Evolutionary conservation across 2,113 vertebrate genomes (phyloP), one percentile per base, ranked within the genome.

Genomic region (Pterocles orientalis): DNA sequence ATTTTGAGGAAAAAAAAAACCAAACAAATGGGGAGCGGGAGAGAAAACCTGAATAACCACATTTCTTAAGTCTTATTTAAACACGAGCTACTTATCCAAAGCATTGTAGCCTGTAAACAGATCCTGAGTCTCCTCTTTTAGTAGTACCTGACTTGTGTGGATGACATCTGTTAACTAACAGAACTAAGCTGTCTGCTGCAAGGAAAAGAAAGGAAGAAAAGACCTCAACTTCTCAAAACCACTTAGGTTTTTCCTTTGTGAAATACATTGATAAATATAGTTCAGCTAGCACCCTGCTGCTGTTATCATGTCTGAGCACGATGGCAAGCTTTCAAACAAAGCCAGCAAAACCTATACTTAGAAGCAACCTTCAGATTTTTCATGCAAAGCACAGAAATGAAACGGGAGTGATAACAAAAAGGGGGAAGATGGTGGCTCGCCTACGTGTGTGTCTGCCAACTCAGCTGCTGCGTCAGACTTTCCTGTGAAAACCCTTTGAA

Each of bases 211-310:
- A 86, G 34, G 29, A 60, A 86, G 60, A 25, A 53, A 79, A 78
- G 31, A 34, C 45, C 43, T 75, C 39, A 83, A 61, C 85, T 92
- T 80, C 89, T 95, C 57, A 85, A 95, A 83, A 72, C 83, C 45
- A 86, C 68, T 92, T n/a, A 86, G 88, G 81, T 78, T 94, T 96
- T 95, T 94, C 54, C 87, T 95, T 95, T 90, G 92, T 96, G 94
- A 97, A 97, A 95, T 88, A 95, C 75, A 51, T 36, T 7, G 92
- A 93, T 97, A 97, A 98, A 97, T 97, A 97, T 95, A 98, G 96
- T 91, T 96, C 87, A 85, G 79, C 86, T 64, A 92, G 78, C 80
- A 86, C 88, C 51, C 95, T 73, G 84, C 66, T 83, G 83, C 89
- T 91, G 90, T 90, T 96, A 86, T 53, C 88, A 29, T 39, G 53